phyloP scores from a whole-genome alignment of 1,140 invertebrate species.

The Cydia splendana region DNA sequence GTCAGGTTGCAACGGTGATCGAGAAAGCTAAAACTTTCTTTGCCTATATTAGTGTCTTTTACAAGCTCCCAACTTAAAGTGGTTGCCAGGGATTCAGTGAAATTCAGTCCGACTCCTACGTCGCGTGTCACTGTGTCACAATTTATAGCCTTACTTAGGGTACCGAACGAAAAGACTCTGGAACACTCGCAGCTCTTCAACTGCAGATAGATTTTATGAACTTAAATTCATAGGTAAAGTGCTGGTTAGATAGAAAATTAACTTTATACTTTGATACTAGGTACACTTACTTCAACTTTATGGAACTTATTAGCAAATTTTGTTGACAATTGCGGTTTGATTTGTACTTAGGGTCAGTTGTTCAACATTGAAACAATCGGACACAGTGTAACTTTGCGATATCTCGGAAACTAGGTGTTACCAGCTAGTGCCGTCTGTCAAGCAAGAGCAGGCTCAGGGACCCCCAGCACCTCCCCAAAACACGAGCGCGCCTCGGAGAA shows the following conservation, averaged over 20 bases:
- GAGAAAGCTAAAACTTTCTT: neutral
- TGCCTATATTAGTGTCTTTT: neutral
- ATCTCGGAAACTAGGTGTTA: too few relatives aligned
- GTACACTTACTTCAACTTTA: too few relatives aligned
- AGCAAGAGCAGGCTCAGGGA: too few relatives aligned
- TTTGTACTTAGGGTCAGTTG: too few relatives aligned
- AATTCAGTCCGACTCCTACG: neutral
- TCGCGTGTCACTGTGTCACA: constrained; percentile 4
- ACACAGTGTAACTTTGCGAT: too few relatives aligned
- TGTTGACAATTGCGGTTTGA: too few relatives aligned
- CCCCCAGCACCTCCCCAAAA: too few relatives aligned
- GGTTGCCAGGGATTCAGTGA: constrained; percentile 4
- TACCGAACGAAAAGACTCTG: neutral
- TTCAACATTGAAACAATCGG: too few relatives aligned
- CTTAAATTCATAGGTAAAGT: neutral
- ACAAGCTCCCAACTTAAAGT: neutral
- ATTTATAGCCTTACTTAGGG: constrained; percentile 4
- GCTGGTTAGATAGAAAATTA: neutral
- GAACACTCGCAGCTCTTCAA: neutral
- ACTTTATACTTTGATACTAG: neutral
- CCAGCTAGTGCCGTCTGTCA: too few relatives aligned
- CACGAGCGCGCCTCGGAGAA: too few relatives aligned
- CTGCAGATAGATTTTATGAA: neutral
- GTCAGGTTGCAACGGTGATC: too few relatives aligned
- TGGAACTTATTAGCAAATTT: too few relatives aligned